Evolutionary conservation across 2,888 invertebrate genomes (phyloP).

Genomic region (Tiliacea aurago): DNA sequence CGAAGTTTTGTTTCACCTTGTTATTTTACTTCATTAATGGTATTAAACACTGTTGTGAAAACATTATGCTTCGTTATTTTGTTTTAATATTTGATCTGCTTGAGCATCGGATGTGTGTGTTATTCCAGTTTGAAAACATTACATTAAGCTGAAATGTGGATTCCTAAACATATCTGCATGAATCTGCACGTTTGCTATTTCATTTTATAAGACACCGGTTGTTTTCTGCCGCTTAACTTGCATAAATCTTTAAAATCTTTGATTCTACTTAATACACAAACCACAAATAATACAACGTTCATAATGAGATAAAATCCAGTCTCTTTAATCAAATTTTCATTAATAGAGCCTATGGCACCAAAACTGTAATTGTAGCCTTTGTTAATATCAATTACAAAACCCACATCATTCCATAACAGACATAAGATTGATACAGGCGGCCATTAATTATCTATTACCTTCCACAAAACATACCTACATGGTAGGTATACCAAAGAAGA

Average conservation of each 20-base stretch:
- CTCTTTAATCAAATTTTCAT: background rate
- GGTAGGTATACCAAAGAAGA: constrained; percentile 8
- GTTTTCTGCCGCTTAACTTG: background rate
- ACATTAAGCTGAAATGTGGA: background rate
- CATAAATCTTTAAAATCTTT: background rate
- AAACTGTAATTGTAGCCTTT: background rate
- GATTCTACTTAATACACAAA: background rate
- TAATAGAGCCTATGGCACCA: background rate
- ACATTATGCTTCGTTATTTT: constrained; percentile 2
- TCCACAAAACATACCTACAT: background rate
- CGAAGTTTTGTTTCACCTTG: constrained; percentile 33
- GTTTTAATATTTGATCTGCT: constrained; percentile 7
- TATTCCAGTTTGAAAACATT: background rate
- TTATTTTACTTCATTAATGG: constrained; percentile 29
- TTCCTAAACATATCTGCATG: background rate
- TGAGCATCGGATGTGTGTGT: background rate
- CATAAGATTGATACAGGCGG: constrained; percentile 5
- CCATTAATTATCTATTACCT: constrained; percentile 29
- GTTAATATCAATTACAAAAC: constrained; percentile 7
- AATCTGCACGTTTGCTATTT: constrained; percentile 19
- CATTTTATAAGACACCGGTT: constrained; percentile 5
- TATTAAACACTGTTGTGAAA: constrained; percentile 24
- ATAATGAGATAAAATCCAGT: too few species aligned
- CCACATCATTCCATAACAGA: background rate
- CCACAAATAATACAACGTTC: background rate